Evolutionary conservation across 1,140 invertebrate species (phyloP).

Genomic region (Drosophila orena): DNA sequence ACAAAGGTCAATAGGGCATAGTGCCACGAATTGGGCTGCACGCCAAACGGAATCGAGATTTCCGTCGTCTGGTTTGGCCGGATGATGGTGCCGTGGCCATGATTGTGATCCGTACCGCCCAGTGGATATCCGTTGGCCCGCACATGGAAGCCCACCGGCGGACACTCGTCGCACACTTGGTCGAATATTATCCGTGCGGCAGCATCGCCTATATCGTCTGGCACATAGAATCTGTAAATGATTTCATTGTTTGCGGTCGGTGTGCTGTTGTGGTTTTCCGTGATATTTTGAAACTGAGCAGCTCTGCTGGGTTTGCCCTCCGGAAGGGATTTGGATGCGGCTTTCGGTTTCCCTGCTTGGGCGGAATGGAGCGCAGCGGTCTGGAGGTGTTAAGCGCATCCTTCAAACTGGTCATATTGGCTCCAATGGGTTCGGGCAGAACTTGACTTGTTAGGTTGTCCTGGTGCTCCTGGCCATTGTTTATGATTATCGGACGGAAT

Average conservation of each 20-base stretch:
- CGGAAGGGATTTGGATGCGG: slow-evolving; percentile 3
- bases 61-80: slow-evolving; percentile 70
- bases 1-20: slow-evolving; percentile 85
- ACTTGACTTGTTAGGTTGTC: slow-evolving; percentile 62
- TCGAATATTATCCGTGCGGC: slow-evolving; percentile 64
- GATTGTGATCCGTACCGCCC: slow-evolving; percentile 53
- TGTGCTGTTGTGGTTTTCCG: slow-evolving; percentile 24
- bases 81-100: slow-evolving; percentile 62
- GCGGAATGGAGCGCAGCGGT: slow-evolving; percentile 31
- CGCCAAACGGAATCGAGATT: slow-evolving; percentile 85
- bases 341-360: slow-evolving; percentile 26
- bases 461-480: slow-evolving; percentile 63
- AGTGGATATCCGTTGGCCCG: slow-evolving; percentile 72
- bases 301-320: slow-evolving; percentile 8
- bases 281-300: slow-evolving; percentile 23
- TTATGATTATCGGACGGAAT: slow-evolving; percentile 70
- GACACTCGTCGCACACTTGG: slow-evolving; percentile 65
- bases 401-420: background rate
- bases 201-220: slow-evolving; percentile 69
- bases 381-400: slow-evolving; percentile 8
- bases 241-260: slow-evolving; percentile 66
- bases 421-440: slow-evolving; percentile 2
- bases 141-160: slow-evolving; percentile 67
- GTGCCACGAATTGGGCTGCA: slow-evolving; percentile 87
- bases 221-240: slow-evolving; percentile 85